Base-by-base conservation (phyloP, 2,888 invertebrate genomes). In the Leucophenga maculata region DNA sequence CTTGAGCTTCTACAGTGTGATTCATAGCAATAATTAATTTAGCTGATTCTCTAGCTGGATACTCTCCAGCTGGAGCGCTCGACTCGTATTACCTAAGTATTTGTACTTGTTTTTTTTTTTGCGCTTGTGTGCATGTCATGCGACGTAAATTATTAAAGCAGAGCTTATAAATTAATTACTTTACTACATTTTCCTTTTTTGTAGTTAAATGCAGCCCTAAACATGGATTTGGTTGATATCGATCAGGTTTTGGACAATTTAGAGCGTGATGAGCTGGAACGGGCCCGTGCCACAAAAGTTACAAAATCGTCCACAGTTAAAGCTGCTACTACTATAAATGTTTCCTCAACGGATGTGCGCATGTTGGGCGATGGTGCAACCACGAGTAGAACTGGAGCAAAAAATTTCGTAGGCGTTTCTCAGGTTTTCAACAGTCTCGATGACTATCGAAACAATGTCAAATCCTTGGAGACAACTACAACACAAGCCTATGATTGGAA, bases 171-270 rank as follows among this genome's bases (percentile, higher is more conserved):
- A 57, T 44, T 77, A 75, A 77, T 77, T 70, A 69, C 76, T 74
- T 16, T 50, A 13, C 18, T 50, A 11, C 50, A 16, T 50, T 64
- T 72, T 69, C 69, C 26, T 18, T 71, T 75, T 48, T 73, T 72
- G 26, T 39, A 74, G 74, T 78, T 77, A 73, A 71, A 77, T 77
- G 77, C 70, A 67, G 72, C 69, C 60, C 44, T 76, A 76, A 75
- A 18, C 55, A 89, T 89, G 89, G 89, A 89, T 86, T 82, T 89
- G 70, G 92, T 95, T 73, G 95, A 95, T 89, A 90, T 95, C 84
- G 95, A 95, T 87, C 94, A 94, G 89, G 94, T 95, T 74, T 90
- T 95, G 70, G 95, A 95, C 88, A 95, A 95, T 86, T 93, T 95
- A 85, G 95, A 95, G 87, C 91, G 92, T 83, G 94, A 95, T 90